Evolutionary conservation across 1,140 invertebrate species (phyloP).

Genomic region (Heliconius himera): DNA sequence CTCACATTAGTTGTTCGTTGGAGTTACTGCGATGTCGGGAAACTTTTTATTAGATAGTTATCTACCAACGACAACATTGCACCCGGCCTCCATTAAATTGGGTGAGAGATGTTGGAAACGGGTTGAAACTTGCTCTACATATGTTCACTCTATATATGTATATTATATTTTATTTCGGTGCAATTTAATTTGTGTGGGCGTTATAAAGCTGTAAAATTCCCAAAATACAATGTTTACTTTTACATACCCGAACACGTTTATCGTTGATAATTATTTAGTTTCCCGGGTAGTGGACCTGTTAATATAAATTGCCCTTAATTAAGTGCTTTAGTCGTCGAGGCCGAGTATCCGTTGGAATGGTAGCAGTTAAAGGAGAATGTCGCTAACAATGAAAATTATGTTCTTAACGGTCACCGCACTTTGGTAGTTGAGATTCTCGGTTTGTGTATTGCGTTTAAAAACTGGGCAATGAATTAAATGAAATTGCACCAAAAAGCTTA

Average conservation of each 20-base stretch:
- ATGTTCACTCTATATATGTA: conserved; percentile 34
- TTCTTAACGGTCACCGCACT: conserved; percentile 15
- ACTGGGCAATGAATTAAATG: conserved; percentile 3
- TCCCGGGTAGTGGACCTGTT: conserved; percentile 54
- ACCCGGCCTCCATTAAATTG: conserved; percentile 54
- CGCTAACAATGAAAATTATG: conserved; percentile 33
- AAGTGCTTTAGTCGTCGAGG: conserved; percentile 48
- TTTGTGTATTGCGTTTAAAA: conserved; percentile 11
- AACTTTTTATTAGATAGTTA: conserved; percentile 59
- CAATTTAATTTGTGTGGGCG: conserved; percentile 11
- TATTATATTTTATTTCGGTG: background rate
- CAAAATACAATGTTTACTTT: background rate
- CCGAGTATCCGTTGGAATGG: conserved; percentile 41
- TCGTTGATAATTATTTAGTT: conserved; percentile 54
- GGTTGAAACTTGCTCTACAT: conserved; percentile 56
- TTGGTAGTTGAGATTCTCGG: conserved; percentile 10
- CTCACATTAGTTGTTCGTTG: conserved; percentile 35
- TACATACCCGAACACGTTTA: conserved; percentile 42
- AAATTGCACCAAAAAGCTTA: conserved; percentile 6
- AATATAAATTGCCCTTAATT: conserved; percentile 65
- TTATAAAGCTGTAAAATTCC: background rate
- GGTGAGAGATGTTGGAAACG: conserved; percentile 53
- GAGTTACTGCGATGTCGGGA: conserved; percentile 42
- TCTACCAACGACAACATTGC: conserved; percentile 38
- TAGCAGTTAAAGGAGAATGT: conserved; percentile 44